A percentile compares a stretch with the other conserved stretches of the same genome.
phyloP scores from a whole-genome alignment of 2,888 invertebrate genomes.

The Loripinus fragilis region DNA sequence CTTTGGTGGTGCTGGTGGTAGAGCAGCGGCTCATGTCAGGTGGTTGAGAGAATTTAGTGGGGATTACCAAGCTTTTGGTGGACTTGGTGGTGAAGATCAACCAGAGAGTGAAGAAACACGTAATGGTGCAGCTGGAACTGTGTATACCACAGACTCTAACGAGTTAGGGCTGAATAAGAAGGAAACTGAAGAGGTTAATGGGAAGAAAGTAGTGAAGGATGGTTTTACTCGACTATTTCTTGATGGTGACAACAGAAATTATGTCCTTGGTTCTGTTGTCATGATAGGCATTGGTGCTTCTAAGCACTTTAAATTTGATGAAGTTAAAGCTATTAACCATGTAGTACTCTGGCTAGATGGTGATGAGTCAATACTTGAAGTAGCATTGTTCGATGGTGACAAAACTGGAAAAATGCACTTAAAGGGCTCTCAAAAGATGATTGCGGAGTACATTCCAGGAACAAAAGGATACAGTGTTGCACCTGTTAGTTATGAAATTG shows the following conservation, averaged over 20 bases:
- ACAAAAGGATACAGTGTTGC: conserved; percentile 72
- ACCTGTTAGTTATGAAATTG: conserved; percentile 72
- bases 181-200: conserved; percentile 48
- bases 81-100: conserved; percentile 51
- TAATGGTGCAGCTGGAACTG: conserved; percentile 70
- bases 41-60: conserved; percentile 70
- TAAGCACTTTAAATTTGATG: conserved; percentile 64
- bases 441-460: conserved; percentile 68
- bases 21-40: conserved; percentile 66
- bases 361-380: conserved; percentile 58
- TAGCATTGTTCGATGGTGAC: conserved; percentile 72
- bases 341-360: conserved; percentile 67
- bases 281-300: conserved; percentile 53
- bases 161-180: conserved; percentile 55
- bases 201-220: conserved; percentile 51
- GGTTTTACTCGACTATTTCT: conserved; percentile 64
- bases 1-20: conserved; percentile 72
- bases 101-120: conserved; percentile 42
- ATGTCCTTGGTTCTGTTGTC: conserved; percentile 65
- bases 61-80: conserved; percentile 65
- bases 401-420: conserved; percentile 71
- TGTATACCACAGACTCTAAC: conserved; percentile 66
- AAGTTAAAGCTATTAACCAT: conserved; percentile 68
- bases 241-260: conserved; percentile 73
- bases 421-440: conserved; percentile 59